These are phyloP conservation scores for Mastomys coucha DNA, from an alignment of 2,113 vertebrate species.

Conservation along the genomic window DNA sequence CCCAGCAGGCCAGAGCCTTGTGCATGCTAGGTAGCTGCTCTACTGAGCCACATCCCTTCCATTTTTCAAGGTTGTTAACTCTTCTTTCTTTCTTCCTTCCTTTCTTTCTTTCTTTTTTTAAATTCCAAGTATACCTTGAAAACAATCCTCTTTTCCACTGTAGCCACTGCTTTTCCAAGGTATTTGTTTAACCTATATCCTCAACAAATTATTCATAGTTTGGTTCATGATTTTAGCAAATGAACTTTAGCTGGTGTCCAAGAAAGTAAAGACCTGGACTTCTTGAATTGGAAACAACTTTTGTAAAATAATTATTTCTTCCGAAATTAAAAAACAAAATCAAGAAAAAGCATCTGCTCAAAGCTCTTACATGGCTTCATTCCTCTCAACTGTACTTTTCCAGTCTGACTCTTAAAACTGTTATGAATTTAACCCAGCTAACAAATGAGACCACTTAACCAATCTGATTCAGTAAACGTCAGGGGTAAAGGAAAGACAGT, in stretches of 20 bases:
- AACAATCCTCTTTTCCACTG: background rate
- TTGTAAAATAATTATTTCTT: background rate
- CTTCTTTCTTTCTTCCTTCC: too few species aligned
- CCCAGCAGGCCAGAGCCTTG: background rate
- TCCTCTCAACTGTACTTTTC: background rate
- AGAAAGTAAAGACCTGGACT: background rate
- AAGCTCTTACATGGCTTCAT: background rate
- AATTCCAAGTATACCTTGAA: background rate
- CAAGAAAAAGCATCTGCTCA: background rate
- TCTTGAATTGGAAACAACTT: background rate
- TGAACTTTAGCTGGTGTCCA: background rate
- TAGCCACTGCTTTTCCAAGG: background rate
- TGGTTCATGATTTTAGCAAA: background rate
- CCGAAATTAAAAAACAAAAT: background rate
- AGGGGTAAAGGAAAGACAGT: accelerated
- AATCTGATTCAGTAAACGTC: background rate
- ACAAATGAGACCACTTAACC: background rate
- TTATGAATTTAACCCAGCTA: background rate
- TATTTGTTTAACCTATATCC: background rate
- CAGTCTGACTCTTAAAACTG: background rate
- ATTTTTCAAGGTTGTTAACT: background rate
- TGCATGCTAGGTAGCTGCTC: background rate
- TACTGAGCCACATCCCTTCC: background rate
- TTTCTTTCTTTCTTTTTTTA: background rate
- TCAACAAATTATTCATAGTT: background rate